These are phyloP conservation scores for Mixornis gularis DNA, from an alignment of 2,113 vertebrate species.

Conservation along the genomic window DNA sequence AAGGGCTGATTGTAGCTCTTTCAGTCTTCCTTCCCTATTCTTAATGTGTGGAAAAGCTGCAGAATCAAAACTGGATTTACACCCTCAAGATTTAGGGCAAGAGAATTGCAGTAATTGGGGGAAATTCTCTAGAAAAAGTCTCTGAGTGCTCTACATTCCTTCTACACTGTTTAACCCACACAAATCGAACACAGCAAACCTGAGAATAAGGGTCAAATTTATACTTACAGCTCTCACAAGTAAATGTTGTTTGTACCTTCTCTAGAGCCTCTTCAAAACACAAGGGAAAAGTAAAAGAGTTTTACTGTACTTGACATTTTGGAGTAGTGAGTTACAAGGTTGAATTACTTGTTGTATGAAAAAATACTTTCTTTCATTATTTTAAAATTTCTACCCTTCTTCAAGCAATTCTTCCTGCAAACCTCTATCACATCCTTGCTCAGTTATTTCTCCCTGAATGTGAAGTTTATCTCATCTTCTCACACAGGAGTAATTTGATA, in stretches of 20 bases:
- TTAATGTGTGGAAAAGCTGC: neutral
- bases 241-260: neutral
- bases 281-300: neutral
- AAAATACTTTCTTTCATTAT: neutral
- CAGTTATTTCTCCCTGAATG: neutral
- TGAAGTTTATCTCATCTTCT: neutral
- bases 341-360: neutral
- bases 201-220: neutral
- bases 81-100: neutral
- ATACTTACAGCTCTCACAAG: neutral
- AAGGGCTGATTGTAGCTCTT: neutral
- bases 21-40: neutral
- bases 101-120: neutral
- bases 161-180: neutral
- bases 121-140: neutral
- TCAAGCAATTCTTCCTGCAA: neutral
- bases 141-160: neutral
- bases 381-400: neutral
- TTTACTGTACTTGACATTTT: neutral
- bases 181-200: neutral
- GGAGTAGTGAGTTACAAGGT: neutral
- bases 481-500: neutral
- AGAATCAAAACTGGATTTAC: neutral
- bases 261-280: neutral
- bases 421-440: neutral